Conservation (phyloP, 2,888 invertebrate genomes). For the Dichetophora obliterata region DNA sequence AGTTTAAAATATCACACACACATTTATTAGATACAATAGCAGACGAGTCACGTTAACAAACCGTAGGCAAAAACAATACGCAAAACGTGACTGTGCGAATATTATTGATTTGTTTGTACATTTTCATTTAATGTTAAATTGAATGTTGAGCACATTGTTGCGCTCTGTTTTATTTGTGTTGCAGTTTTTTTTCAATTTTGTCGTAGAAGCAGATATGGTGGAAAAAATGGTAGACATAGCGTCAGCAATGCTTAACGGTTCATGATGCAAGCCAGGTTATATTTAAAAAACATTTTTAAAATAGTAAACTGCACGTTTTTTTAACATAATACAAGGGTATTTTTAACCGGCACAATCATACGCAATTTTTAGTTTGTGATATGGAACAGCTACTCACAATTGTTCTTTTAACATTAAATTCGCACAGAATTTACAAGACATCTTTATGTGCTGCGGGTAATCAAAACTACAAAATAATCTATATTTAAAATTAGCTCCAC, state of each 20-base stretch:
- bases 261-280: background rate
- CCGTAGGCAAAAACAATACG: background rate
- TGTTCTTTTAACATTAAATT: too few relatives aligned
- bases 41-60: constrained; percentile 39
- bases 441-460: too few relatives aligned
- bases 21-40: background rate
- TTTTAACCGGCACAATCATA: too few relatives aligned
- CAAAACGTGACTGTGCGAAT: constrained; percentile 28
- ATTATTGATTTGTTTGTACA: constrained; percentile 24
- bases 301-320: too few relatives aligned
- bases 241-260: background rate
- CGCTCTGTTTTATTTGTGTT: background rate
- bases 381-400: too few relatives aligned
- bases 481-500: too few relatives aligned
- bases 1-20: background rate
- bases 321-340: too few relatives aligned
- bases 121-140: background rate
- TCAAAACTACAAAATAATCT: too few relatives aligned
- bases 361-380: too few relatives aligned
- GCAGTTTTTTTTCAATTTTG: background rate
- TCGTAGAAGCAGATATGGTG: background rate
- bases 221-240: background rate
- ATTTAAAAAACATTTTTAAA: background rate
- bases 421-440: too few relatives aligned
- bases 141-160: background rate